Evolutionary conservation across 2,888 invertebrate species (phyloP).

Genomic region (Euplexia lucipara): DNA sequence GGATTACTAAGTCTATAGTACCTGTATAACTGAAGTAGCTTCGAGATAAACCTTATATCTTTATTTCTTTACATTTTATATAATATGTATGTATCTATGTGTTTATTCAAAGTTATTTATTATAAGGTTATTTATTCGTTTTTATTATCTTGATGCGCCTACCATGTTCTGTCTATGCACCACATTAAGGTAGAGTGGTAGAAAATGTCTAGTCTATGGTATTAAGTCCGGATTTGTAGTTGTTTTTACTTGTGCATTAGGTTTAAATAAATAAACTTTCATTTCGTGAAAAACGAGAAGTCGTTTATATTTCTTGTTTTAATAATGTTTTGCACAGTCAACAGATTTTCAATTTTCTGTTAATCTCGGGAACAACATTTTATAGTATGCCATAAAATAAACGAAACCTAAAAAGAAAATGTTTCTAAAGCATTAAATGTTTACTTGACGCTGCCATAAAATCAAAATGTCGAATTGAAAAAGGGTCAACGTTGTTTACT

Average conservation of each 20-base stretch:
- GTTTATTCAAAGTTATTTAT: too few species aligned
- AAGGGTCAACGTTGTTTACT: background rate
- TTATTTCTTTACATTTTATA: too few species aligned
- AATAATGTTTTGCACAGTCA: background rate
- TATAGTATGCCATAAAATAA: slow-evolving; percentile 4
- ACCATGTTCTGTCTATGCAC: too few species aligned
- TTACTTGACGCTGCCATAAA: slow-evolving; percentile 5
- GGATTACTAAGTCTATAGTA: slow-evolving; percentile 33
- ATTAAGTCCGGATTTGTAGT: too few species aligned
- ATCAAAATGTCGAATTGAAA: slow-evolving; percentile 4
- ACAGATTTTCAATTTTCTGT: background rate
- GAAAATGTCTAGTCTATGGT: too few species aligned
- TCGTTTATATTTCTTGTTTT: background rate
- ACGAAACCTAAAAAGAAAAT: slow-evolving; percentile 5
- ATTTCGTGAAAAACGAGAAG: slow-evolving; percentile 1
- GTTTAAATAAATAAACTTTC: too few species aligned
- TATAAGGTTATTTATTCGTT: too few species aligned
- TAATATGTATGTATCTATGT: too few species aligned
- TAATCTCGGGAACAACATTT: slow-evolving; percentile 9
- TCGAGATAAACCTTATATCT: too few species aligned
- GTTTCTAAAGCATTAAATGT: background rate
- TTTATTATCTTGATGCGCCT: too few species aligned
- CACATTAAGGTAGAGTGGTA: too few species aligned
- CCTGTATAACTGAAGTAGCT: slow-evolving; percentile 6
- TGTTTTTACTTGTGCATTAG: too few species aligned